Percentiles rank a stretch among this genome's conserved stretches.
These are phyloP conservation scores for Molorchus minor DNA, from an alignment of 2,888 invertebrate species.

Conservation along the genomic window DNA sequence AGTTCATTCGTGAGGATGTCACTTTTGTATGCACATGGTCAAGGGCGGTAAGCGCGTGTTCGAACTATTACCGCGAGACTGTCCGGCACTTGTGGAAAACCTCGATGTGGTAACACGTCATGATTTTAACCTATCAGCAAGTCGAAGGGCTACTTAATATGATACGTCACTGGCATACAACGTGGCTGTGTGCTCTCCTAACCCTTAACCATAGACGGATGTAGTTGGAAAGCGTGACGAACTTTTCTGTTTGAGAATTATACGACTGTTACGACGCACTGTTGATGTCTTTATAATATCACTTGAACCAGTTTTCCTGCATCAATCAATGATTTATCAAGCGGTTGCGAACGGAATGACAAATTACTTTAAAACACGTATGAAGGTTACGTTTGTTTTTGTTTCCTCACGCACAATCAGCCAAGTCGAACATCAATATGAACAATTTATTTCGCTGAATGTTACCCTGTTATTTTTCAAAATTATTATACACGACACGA, in stretches of 20 bases:
- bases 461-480: slow-evolving; percentile 32
- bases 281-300: slow-evolving; percentile 57
- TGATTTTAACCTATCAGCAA: slow-evolving; percentile 48
- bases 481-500: slow-evolving; percentile 35
- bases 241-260: slow-evolving; percentile 30
- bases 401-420: slow-evolving; percentile 4
- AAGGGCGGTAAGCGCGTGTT: slow-evolving; percentile 30
- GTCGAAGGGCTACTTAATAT: slow-evolving; percentile 48
- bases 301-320: slow-evolving; percentile 55
- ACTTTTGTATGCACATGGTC: slow-evolving; percentile 44
- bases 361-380: slow-evolving; percentile 45
- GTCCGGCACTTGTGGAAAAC: slow-evolving; percentile 51
- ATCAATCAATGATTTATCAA: slow-evolving; percentile 48
- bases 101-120: slow-evolving; percentile 51
- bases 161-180: slow-evolving; percentile 53
- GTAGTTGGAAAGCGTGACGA: slow-evolving; percentile 45
- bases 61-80: slow-evolving; percentile 55
- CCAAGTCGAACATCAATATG: slow-evolving; percentile 25
- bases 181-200: slow-evolving; percentile 51
- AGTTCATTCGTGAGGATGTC: slow-evolving; percentile 29
- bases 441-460: slow-evolving; percentile 28
- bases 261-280: slow-evolving; percentile 33
- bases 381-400: slow-evolving; percentile 23
- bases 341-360: slow-evolving; percentile 53
- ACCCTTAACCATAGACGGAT: slow-evolving; percentile 33